These are phyloP conservation scores for Parazoanthus atlanticus DNA, from an alignment of 92 coral and sea anemone genomes.

Conservation along the genomic window DNA sequence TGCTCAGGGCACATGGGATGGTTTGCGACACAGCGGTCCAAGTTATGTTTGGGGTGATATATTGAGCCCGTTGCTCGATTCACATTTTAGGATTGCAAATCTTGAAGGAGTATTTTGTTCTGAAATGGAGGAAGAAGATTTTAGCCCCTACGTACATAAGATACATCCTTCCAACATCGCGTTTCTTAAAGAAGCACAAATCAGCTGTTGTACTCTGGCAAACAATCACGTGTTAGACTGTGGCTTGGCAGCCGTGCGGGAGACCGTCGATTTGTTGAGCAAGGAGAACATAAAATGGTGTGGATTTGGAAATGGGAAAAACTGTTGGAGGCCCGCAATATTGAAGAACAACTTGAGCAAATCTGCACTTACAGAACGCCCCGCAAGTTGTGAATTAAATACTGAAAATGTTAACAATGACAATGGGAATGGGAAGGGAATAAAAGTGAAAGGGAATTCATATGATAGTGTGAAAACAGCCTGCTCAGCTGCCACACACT, in stretches of 20 bases:
- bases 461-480: neutral
- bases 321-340: constrained; percentile 38
- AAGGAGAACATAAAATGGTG: constrained; percentile 42
- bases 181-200: constrained; percentile 32
- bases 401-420: neutral
- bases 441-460: neutral
- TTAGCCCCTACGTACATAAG: constrained; percentile 6
- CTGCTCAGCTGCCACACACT: neutral
- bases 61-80: neutral
- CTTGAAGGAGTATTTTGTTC: constrained; percentile 42
- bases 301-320: constrained; percentile 33
- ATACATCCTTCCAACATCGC: constrained; percentile 25
- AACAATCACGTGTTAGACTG: constrained; percentile 38
- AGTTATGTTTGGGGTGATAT: constrained; percentile 34
- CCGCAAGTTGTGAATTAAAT: neutral
- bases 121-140: neutral
- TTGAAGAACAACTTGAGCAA: neutral
- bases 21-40: neutral
- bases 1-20: neutral
- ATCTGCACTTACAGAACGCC: neutral
- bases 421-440: neutral
- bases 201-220: constrained; percentile 26
- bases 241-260: constrained; percentile 24
- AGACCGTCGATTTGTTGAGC: constrained; percentile 20
- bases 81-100: constrained; percentile 28